Conservation (phyloP, 2,113 vertebrate genomes). For the Anarhynchus alexandrinus region DNA sequence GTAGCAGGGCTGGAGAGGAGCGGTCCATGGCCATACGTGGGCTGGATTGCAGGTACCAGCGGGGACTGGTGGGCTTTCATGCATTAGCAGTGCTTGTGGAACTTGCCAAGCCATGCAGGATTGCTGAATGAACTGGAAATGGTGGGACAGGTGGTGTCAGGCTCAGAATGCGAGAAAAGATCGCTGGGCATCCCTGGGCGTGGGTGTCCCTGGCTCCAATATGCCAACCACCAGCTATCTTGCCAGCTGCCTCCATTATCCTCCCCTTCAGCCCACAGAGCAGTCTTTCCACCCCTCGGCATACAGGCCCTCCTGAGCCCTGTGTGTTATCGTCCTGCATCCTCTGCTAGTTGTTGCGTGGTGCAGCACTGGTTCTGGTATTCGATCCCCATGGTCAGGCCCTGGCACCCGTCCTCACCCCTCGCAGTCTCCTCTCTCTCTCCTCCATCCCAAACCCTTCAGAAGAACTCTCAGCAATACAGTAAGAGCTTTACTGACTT, state of each 20-base stretch:
- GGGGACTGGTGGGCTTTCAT: not conserved
- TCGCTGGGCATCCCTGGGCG: rapidly evolving
- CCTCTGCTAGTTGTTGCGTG: no score
- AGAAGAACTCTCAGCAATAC: no score
- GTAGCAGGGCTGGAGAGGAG: not conserved
- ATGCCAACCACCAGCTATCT: not conserved
- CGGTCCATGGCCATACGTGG: not conserved
- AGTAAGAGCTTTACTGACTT: no score
- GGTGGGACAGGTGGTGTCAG: not conserved
- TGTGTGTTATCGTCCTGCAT: no score
- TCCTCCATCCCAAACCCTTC: no score
- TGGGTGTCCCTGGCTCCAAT: not conserved
- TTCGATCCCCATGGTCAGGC: no score
- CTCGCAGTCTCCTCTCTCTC: no score
- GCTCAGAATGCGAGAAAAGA: not conserved
- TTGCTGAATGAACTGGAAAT: not conserved
- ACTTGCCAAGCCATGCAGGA: not conserved
- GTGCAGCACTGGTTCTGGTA: no score
- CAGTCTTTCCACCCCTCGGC: no score
- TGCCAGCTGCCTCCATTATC: not conserved
- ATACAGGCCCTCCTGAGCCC: no score
- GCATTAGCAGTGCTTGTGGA: not conserved
- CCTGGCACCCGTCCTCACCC: no score
- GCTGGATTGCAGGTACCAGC: not conserved
- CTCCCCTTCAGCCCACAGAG: no score